Evolutionary conservation across 2,113 vertebrate genomes (phyloP).

Genomic region (Manacus vitellinus): DNA sequence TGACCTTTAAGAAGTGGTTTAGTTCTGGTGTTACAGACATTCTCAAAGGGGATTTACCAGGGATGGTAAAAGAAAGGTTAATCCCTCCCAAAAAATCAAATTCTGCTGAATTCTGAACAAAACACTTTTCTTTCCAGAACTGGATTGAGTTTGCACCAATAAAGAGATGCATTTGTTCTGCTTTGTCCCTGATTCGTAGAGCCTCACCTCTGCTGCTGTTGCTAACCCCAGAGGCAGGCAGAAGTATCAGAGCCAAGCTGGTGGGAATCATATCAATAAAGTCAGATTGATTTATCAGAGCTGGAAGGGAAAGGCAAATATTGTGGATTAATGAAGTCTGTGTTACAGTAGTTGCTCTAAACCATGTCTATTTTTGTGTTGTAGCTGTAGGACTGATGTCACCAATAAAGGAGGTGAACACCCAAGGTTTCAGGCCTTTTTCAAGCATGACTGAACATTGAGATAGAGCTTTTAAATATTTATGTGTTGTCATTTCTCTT

Average conservation of each 20-base stretch:
- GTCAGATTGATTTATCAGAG: not conserved
- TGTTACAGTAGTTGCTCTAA: not conserved
- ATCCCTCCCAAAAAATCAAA: not conserved
- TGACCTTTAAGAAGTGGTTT: not conserved
- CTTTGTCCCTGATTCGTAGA: not conserved
- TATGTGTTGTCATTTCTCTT: not conserved
- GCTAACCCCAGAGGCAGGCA: not conserved
- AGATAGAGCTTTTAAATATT: not conserved
- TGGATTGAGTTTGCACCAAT: not conserved
- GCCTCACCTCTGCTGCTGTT: not conserved
- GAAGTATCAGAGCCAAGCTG: not conserved
- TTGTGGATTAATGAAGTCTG: not conserved
- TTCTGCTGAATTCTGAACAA: not conserved
- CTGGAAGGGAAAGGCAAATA: not conserved
- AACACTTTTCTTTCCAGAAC: not conserved
- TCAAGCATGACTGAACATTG: not conserved
- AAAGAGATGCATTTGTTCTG: not conserved
- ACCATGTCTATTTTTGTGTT: not conserved
- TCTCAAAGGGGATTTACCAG: rapidly evolving
- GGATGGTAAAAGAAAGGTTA: not conserved
- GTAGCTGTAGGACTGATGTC: not conserved
- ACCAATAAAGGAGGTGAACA: not conserved
- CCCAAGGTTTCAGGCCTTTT: not conserved
- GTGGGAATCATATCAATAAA: not conserved
- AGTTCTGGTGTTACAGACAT: not conserved